These are phyloP conservation scores for Salarias fasciatus DNA, from an alignment of 2,797 vertebrate species.

Conservation along the genomic window DNA sequence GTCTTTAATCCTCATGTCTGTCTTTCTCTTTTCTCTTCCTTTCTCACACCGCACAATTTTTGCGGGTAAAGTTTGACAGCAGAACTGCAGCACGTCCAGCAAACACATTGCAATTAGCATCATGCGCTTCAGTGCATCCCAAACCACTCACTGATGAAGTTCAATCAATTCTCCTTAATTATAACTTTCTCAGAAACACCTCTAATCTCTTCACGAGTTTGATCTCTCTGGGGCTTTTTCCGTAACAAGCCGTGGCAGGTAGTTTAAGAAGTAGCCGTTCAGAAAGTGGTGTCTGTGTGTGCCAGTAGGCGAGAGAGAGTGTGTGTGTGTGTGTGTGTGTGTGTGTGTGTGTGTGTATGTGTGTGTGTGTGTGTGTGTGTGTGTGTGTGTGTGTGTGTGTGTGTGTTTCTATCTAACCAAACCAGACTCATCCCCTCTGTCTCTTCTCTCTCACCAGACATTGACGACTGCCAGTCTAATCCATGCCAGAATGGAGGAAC, in stretches of 20 bases:
- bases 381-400: slow-evolving; percentile 16
- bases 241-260: slow-evolving; percentile 44
- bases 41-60: neutral
- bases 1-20: slow-evolving; percentile 8
- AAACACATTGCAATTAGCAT: slow-evolving; percentile 71
- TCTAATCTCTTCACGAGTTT: slow-evolving; percentile 67
- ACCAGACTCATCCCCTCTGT: slow-evolving; percentile 4
- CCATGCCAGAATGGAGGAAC: slow-evolving; percentile 97
- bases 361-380: slow-evolving; percentile 16
- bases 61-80: slow-evolving; percentile 32
- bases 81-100: slow-evolving; percentile 45
- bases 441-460: slow-evolving; percentile 79
- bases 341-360: slow-evolving; percentile 15
- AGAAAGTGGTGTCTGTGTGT: slow-evolving; percentile 15
- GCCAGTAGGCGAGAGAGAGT: neutral
- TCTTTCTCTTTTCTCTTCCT: neutral
- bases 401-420: slow-evolving; percentile 22
- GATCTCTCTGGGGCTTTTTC: slow-evolving; percentile 40
- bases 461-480: slow-evolving; percentile 94
- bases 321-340: slow-evolving; percentile 16
- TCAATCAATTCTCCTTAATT: slow-evolving; percentile 77
- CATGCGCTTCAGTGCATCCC: slow-evolving; percentile 60
- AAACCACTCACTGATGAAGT: slow-evolving; percentile 65
- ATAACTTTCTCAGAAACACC: slow-evolving; percentile 63
- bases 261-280: slow-evolving; percentile 25